Conservation (phyloP, 2,113 vertebrate genomes). For the Pogonocichla stellata region DNA sequence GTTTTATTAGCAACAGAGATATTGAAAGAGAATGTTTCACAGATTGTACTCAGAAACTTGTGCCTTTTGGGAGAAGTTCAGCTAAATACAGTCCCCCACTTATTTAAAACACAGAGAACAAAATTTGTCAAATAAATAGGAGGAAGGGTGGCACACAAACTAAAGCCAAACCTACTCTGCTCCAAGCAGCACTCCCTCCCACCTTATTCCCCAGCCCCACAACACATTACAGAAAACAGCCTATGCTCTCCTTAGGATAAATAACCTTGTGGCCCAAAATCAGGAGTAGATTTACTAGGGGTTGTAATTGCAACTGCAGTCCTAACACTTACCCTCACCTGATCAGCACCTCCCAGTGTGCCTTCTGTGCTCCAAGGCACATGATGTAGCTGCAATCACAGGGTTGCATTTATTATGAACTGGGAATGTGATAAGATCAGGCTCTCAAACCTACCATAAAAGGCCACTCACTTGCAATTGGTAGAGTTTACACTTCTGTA, state of each 20-base stretch:
- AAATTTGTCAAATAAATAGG: neutral
- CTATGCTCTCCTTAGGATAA: neutral
- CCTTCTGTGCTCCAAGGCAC: neutral
- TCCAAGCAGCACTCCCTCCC: neutral
- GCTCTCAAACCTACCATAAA: neutral
- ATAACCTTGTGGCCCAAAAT: neutral
- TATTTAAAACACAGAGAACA: neutral
- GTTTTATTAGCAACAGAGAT: neutral
- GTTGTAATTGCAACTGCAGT: neutral
- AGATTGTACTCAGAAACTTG: neutral
- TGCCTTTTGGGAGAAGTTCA: neutral
- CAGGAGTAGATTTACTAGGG: neutral
- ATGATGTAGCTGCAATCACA: neutral
- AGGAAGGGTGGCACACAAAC: neutral
- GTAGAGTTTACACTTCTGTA: neutral
- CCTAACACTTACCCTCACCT: neutral
- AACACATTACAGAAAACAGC: neutral
- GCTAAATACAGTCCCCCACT: neutral
- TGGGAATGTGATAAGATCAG: neutral
- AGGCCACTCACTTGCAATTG: neutral
- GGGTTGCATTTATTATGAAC: neutral
- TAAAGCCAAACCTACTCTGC: neutral
- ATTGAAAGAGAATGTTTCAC: neutral
- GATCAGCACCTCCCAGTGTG: neutral
- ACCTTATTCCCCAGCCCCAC: neutral